phyloP scores from a whole-genome alignment of 2,888 invertebrate genomes.

The Neria commutata region DNA sequence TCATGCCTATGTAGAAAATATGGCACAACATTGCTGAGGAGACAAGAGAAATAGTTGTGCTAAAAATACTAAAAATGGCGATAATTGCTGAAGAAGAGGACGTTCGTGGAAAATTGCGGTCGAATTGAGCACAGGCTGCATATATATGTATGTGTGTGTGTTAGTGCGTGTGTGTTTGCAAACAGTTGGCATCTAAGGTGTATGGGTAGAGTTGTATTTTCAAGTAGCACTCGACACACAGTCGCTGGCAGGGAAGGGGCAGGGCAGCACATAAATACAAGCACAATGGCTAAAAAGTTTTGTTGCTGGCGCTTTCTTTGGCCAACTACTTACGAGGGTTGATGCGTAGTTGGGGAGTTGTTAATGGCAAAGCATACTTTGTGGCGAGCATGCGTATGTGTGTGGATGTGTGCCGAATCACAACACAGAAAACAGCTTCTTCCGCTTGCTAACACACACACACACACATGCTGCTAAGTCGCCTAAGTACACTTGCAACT shows the following conservation, averaged over 20 bases:
- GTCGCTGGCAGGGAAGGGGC: not conserved
- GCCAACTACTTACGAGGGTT: no score
- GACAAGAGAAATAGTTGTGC: not conserved
- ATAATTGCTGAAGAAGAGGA: conserved; percentile 5
- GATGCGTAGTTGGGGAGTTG: no score
- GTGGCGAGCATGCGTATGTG: not conserved
- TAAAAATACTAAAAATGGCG: conserved; percentile 1
- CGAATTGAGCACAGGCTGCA: not conserved
- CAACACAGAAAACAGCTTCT: not conserved
- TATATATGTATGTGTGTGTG: conserved; percentile 1
- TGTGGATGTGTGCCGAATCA: not conserved
- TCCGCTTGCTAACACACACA: conserved; percentile 3
- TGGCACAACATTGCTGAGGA: not conserved
- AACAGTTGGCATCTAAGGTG: conserved; percentile 24
- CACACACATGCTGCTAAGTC: not conserved
- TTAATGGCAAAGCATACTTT: not conserved
- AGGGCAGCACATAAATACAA: not conserved
- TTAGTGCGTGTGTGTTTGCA: conserved; percentile 19
- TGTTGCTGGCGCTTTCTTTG: no score
- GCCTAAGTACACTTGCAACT: not conserved
- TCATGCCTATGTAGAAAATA: no score
- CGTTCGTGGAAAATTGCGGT: not conserved
- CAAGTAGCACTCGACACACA: not conserved
- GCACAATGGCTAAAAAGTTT: not conserved
- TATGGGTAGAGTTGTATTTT: not conserved